phyloP scores from a whole-genome alignment of 2,113 vertebrate species.

The Pandion haliaetus region DNA sequence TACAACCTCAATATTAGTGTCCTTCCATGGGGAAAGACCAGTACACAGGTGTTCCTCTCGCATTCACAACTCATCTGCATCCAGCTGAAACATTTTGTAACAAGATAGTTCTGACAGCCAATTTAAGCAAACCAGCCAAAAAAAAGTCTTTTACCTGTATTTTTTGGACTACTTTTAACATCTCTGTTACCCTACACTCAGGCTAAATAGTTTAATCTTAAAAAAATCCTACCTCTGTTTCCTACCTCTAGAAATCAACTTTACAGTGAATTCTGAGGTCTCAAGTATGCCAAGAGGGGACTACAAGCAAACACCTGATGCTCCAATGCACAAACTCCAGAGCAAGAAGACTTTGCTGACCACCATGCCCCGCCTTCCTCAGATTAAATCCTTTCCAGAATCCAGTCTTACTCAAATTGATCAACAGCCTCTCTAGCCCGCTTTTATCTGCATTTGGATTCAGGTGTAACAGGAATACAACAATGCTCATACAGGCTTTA shows the following conservation, averaged over 20 bases:
- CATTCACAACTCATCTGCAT: not conserved
- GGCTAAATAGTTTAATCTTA: not conserved
- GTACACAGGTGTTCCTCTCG: not conserved
- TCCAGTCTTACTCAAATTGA: not conserved
- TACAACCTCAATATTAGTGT: not conserved
- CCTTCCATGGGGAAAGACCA: not conserved
- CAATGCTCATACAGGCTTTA: not conserved
- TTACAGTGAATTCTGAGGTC: not conserved
- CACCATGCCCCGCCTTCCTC: not conserved
- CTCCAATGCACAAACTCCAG: not conserved
- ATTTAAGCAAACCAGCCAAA: not conserved
- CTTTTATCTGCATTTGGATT: not conserved
- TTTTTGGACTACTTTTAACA: not conserved
- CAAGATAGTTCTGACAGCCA: not conserved
- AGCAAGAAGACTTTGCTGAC: not conserved
- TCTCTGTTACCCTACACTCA: not conserved
- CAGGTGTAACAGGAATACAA: not conserved
- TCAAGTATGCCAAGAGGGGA: not conserved
- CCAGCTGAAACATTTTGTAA: not conserved
- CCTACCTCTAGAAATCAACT: not conserved
- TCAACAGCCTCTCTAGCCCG: not conserved
- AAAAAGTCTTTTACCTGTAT: not conserved
- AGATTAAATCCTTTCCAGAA: not conserved
- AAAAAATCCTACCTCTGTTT: not conserved
- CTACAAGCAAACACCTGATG: not conserved